phyloP scores from a whole-genome alignment of 1,140 invertebrate genomes.

The Potamilus streckersoni region DNA sequence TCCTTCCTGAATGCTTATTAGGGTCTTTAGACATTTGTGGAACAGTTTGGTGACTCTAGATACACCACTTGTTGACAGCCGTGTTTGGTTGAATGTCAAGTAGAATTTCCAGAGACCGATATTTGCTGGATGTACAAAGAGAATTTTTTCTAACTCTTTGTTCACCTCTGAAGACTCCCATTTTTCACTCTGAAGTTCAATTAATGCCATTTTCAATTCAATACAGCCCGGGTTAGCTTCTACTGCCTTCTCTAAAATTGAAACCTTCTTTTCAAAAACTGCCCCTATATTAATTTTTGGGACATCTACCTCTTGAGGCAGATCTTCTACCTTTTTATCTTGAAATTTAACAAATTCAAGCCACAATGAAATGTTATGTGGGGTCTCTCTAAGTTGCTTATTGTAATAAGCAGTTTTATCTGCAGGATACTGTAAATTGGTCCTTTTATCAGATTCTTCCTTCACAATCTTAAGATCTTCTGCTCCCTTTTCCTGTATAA shows the following conservation, averaged over 20 bases:
- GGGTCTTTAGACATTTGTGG: slow-evolving; percentile 64
- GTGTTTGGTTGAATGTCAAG: slow-evolving; percentile 62
- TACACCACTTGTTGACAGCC: slow-evolving; percentile 64
- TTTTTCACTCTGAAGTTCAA: slow-evolving; percentile 62
- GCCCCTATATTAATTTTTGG: slow-evolving; percentile 26
- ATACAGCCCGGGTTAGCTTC: slow-evolving; percentile 66
- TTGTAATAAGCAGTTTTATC: slow-evolving; percentile 65
- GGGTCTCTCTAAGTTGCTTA: slow-evolving; percentile 60
- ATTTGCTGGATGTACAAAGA: slow-evolving; percentile 68
- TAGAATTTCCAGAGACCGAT: slow-evolving; percentile 67
- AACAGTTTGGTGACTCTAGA: slow-evolving; percentile 61
- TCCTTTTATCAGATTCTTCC: neutral
- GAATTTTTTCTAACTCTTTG: slow-evolving; percentile 67
- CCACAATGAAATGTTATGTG: slow-evolving; percentile 67
- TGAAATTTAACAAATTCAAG: slow-evolving; percentile 71
- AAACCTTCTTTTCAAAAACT: slow-evolving; percentile 68
- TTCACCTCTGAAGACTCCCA: slow-evolving; percentile 62
- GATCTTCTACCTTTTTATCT: slow-evolving; percentile 39
- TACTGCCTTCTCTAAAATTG: slow-evolving; percentile 69
- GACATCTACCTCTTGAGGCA: slow-evolving; percentile 18
- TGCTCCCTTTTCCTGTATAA: slow-evolving; percentile 40
- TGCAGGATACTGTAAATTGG: too few species aligned
- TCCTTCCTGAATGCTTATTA: slow-evolving; percentile 42
- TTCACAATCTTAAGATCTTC: slow-evolving; percentile 1
- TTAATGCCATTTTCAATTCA: slow-evolving; percentile 60